These are phyloP conservation scores for Cygnus olor DNA, from an alignment of 2,797 vertebrate species.

Conservation along the genomic window DNA sequence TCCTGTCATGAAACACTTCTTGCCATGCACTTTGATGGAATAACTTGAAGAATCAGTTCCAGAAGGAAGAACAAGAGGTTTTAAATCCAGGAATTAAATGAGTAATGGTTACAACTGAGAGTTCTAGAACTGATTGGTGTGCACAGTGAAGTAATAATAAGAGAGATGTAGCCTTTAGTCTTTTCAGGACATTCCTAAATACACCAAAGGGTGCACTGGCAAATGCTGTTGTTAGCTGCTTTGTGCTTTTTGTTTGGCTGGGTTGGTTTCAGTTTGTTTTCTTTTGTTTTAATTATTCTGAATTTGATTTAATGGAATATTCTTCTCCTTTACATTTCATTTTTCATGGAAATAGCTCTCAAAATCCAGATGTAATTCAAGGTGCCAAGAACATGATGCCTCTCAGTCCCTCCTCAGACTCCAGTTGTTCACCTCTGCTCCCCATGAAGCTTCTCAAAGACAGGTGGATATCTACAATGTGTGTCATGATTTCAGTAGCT, in stretches of 20 bases:
- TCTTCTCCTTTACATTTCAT: neutral
- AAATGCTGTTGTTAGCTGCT: neutral
- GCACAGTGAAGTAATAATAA: neutral
- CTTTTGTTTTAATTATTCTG: neutral
- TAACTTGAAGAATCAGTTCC: neutral
- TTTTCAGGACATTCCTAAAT: neutral
- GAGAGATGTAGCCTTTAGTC: neutral
- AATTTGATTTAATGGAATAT: neutral
- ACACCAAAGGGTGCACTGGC: neutral
- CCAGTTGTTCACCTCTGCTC: neutral
- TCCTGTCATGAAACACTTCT: neutral
- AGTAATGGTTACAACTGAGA: neutral
- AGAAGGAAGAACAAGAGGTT: neutral
- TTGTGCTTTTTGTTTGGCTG: neutral
- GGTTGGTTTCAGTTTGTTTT: neutral
- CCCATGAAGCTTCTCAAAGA: neutral
- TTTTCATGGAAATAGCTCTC: neutral
- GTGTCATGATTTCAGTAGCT: neutral
- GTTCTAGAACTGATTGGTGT: accelerated
- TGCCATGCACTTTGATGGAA: neutral
- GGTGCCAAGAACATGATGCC: neutral
- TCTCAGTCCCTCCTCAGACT: neutral
- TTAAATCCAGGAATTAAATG: neutral
- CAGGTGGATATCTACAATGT: neutral
- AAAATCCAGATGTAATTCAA: neutral